Base-by-base conservation (phyloP, 2,113 vertebrate species). In the Dipodomys stephensi region DNA sequence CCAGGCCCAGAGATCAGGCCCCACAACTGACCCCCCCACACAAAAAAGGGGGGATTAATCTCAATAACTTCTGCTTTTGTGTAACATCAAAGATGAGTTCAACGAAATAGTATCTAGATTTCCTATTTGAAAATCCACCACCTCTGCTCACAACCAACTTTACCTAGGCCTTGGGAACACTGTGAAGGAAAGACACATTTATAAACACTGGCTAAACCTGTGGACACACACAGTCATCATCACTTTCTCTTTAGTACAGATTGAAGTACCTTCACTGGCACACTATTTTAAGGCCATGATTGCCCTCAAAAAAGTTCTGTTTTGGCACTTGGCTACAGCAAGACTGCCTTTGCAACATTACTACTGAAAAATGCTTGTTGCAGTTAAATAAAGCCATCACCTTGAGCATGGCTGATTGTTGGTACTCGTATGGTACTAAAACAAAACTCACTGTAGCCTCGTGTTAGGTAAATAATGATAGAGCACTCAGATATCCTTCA, bases 391-490 rank as follows among this genome's bases (percentile, higher is more conserved):
- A 95, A 65, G 49, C 39, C 7, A n/a, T 25, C 32, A 68, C 46
- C 62, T 49, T 57, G n/a, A 88, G 83, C 60, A 74, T 46, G 68
- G 53, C 57, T 12, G 7, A 84, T 16, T 60, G 6, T n/a, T 84
- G 60, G 62, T 82, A 84, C 22, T 76, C 53, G 84, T 62, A 72
- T 80, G 85, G 64, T n/a, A 69, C 32, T 73, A 85, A 84, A 82
- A 53, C 13, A 68, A 94, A 91, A 93, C 6, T 78, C 86, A 46
- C 57, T 57, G 46, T 15, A 74, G 28, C 53, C 65, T 90, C 79
- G 82, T 71, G 82, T 92, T 92, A 95, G 65, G 39, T 81, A 96
- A 94, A 95, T 93, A 92, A 93, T 88, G 60, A 87, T 1, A 88
- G 71, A 93, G 93, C 32, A 78, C 65, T 39, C 83, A 69, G 62